Percentiles rank a stretch among this genome's conserved stretches.
These are phyloP conservation scores for Oncorhynchus nerka DNA, from an alignment of 2,113 vertebrate genomes.

Conservation along the genomic window DNA sequence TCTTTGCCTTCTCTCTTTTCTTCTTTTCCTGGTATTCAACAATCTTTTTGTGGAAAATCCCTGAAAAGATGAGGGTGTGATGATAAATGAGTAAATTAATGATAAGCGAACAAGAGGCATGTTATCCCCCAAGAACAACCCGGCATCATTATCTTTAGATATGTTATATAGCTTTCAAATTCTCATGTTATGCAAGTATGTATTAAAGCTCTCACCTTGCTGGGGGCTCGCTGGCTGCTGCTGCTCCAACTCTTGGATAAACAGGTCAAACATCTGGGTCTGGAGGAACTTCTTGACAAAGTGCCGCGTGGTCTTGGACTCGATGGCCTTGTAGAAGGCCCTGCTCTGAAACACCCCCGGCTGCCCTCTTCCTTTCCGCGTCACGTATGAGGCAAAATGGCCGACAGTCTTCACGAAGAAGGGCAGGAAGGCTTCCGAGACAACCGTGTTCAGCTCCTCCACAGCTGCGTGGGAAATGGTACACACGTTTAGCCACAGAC, in stretches of 20 bases:
- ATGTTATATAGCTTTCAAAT: not conserved
- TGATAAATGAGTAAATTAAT: not conserved
- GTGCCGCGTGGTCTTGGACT: conserved; percentile 78
- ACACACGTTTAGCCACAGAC: not conserved
- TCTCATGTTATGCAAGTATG: too few relatives aligned
- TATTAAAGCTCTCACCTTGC: conserved; percentile 71
- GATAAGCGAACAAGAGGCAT: not conserved
- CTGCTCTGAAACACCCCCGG: conserved; percentile 77
- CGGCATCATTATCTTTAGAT: not conserved
- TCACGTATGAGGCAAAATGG: conserved; percentile 81
- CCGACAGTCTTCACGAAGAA: conserved; percentile 88
- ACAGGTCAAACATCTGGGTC: conserved; percentile 94
- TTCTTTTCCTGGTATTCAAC: conserved; percentile 79
- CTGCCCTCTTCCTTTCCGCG: conserved; percentile 37
- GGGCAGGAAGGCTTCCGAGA: conserved; percentile 85
- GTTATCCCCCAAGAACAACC: not conserved
- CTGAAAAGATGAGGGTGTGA: conserved; percentile 46
- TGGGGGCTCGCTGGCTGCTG: conserved; percentile 75
- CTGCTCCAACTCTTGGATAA: conserved; percentile 90
- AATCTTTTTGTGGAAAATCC: conserved; percentile 85
- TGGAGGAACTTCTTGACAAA: conserved; percentile 88
- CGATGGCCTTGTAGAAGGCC: conserved; percentile 83
- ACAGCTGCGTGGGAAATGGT: conserved; percentile 62
- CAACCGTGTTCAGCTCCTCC: conserved; percentile 83
- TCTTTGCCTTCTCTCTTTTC: conserved; percentile 74